phyloP scores from a whole-genome alignment of 2,113 vertebrate species.

The Desmodus rotundus region DNA sequence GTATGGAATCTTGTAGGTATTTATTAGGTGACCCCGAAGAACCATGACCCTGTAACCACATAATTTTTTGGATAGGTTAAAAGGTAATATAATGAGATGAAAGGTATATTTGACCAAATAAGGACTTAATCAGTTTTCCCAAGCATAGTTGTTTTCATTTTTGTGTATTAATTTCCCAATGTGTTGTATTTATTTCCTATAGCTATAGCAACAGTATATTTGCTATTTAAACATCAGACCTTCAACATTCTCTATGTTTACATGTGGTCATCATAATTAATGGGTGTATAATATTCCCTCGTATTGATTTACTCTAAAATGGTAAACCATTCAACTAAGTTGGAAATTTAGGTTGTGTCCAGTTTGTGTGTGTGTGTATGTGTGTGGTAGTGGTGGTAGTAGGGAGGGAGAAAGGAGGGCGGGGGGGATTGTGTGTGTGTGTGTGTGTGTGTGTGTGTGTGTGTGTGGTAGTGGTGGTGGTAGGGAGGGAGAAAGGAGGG shows the following conservation, averaged over 20 bases:
- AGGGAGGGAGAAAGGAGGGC: not conserved
- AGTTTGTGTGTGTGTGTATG: not conserved
- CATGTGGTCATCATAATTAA: not conserved
- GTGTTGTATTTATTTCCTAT: not conserved
- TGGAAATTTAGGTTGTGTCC: constrained; percentile 11
- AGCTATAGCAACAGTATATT: not conserved
- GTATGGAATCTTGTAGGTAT: not conserved
- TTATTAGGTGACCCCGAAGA: not conserved
- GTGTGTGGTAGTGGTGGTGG: too few relatives aligned
- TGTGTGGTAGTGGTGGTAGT: not conserved
- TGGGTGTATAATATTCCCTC: not conserved
- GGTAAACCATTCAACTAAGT: not conserved
- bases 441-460: not conserved
- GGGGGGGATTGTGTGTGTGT: not conserved
- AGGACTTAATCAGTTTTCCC: not conserved
- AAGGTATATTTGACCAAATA: not conserved
- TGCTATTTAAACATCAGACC: not conserved
- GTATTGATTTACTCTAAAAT: not conserved
- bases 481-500: not conserved
- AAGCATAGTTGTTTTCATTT: not conserved
- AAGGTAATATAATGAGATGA: not conserved
- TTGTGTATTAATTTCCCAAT: not conserved
- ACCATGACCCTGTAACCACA: not conserved
- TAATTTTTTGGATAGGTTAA: not conserved
- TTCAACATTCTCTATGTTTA: not conserved